A percentile compares a stretch with the other conserved stretches of the same genome.
phyloP scores from a whole-genome alignment of 1,140 invertebrate genomes.

The Gonioctena quinquepunctata region DNA sequence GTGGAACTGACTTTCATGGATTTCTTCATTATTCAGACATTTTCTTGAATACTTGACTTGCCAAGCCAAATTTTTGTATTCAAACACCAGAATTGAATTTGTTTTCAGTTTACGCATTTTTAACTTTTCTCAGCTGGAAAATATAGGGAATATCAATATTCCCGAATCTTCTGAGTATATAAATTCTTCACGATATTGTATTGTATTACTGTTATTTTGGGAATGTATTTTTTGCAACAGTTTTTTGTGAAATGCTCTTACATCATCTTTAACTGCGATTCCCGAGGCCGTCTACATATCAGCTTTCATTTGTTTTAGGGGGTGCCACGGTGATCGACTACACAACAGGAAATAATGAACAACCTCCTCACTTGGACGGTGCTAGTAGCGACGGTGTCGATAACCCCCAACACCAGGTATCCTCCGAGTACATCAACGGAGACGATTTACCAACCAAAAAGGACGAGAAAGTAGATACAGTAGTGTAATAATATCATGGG shows the following conservation, averaged over 20 bases:
- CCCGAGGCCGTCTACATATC: slow-evolving; percentile 23
- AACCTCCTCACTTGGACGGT: slow-evolving; percentile 54
- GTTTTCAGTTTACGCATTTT: background rate
- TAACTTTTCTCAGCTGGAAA: background rate
- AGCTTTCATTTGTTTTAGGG: slow-evolving; percentile 59
- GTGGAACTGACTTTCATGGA: too few relatives aligned
- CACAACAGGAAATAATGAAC: slow-evolving; percentile 55
- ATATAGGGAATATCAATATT: background rate
- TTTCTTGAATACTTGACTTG: too few relatives aligned
- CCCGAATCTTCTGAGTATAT: too few relatives aligned
- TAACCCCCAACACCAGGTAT: slow-evolving; percentile 62
- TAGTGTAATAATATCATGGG: slow-evolving; percentile 55
- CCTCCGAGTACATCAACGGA: slow-evolving; percentile 62
- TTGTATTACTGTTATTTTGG: background rate
- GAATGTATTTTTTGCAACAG: too few relatives aligned
- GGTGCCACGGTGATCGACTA: slow-evolving; percentile 63
- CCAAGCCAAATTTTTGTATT: too few relatives aligned
- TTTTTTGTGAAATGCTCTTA: background rate
- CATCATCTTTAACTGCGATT: background rate
- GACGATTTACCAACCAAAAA: slow-evolving; percentile 59
- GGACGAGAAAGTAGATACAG: slow-evolving; percentile 64
- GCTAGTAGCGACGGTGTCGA: slow-evolving; percentile 56
- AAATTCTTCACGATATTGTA: background rate
- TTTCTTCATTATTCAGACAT: too few relatives aligned
- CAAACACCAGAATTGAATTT: too few relatives aligned